Evolutionary conservation across 2,888 invertebrate genomes (phyloP), one percentile per base, ranked within the genome.

Genomic region (Microdon myrmicae): DNA sequence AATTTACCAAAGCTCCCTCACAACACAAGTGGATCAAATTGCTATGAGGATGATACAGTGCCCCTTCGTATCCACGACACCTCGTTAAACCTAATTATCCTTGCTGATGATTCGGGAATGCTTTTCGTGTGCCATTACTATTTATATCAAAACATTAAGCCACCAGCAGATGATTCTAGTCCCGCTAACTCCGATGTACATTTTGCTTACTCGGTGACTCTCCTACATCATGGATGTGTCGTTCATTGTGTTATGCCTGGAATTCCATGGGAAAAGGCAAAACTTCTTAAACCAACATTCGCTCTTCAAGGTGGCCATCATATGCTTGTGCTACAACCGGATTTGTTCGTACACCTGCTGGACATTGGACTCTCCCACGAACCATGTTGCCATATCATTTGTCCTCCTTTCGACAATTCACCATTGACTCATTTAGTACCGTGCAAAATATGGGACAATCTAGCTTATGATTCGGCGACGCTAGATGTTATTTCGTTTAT

Each of bases 301-400:
- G 86, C 86, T 2, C 80, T 92, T 44, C 87, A 90, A 68, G 88
- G 79, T 0, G 90, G 89, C 67, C 89, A 90, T 74, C 89, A 92
- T 71, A 84, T 95, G 74, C 78, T 93, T 22, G 92, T 94, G 1
- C 88, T 90, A 72, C 88, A 92, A 14, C 92, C 93, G 8, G 91
- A 89, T 73, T 82, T 91, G 19, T 94, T 93, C 80, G 88, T 90
- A 0, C 94, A 95, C 74, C 80, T 94, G 16, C 81, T 95, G 44
- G 94, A 95, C 81, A 88, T 94, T 35, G 90, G 92, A 3, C 81
- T 89, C 6, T 85, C 86, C 71, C 94, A 93, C 77, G 92, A 93
- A 75, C 93, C 94, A 0, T 89, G 88, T 70, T 90, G 90, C 70
- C 91, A 92, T 73, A 86, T 92, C 43, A 84, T 90, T 0, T 83